phyloP scores from a whole-genome alignment of 2,888 invertebrate species.

The Ramazzottius varieornatus region DNA sequence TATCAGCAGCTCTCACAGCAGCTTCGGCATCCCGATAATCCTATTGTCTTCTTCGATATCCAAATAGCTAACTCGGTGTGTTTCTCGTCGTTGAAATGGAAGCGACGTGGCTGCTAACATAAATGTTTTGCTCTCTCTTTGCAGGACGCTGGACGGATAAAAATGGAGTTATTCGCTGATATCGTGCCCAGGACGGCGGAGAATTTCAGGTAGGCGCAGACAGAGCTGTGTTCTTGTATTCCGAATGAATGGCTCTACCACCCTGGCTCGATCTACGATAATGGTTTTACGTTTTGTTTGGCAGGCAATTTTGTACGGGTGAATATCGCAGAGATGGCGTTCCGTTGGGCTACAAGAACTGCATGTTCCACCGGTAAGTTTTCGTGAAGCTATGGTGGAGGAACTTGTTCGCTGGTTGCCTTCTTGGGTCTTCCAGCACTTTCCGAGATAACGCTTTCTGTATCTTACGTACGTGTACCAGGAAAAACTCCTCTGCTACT shows the following conservation, averaged over 20 bases:
- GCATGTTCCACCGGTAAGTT: slow-evolving; percentile 51
- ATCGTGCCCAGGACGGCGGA: slow-evolving; percentile 85
- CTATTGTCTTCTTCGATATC: slow-evolving; percentile 92
- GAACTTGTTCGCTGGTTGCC: too few relatives aligned
- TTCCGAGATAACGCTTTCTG: neutral
- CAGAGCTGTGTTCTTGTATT: neutral
- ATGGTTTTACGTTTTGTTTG: slow-evolving; percentile 8
- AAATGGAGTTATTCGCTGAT: slow-evolving; percentile 89
- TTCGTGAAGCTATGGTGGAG: too few relatives aligned
- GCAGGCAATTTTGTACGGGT: slow-evolving; percentile 85
- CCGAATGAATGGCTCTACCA: neutral
- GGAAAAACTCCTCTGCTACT: too few relatives aligned
- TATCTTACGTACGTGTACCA: neutral
- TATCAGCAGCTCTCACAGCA: slow-evolving; percentile 27
- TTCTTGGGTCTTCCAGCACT: neutral
- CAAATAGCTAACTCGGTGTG: slow-evolving; percentile 71
- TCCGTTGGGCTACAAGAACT: slow-evolving; percentile 81
- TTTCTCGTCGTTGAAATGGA: slow-evolving; percentile 3
- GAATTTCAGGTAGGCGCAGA: slow-evolving; percentile 38
- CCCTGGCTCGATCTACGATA: neutral
- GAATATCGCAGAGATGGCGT: slow-evolving; percentile 86
- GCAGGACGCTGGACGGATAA: slow-evolving; percentile 84
- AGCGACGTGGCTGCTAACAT: too few relatives aligned
- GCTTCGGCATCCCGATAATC: slow-evolving; percentile 67
- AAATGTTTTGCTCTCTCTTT: slow-evolving; percentile 11